Evolutionary conservation across 2,888 invertebrate genomes (phyloP).

Genomic region (Rhyacophila evoluta): DNA sequence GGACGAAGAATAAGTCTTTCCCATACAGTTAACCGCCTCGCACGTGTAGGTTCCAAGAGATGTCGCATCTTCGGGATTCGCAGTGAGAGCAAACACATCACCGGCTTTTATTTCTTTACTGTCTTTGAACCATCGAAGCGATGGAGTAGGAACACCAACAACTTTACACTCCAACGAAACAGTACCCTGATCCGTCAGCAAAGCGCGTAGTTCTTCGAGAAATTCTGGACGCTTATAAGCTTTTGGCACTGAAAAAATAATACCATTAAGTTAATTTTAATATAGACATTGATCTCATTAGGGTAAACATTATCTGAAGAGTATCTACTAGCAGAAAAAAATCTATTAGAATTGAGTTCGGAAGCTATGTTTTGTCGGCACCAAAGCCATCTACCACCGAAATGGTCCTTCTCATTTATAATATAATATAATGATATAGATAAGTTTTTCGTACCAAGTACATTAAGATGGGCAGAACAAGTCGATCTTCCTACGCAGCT

Average conservation of each 20-base stretch:
- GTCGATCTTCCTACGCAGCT: slow-evolving; percentile 81
- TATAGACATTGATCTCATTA: too few species aligned
- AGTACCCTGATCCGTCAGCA: slow-evolving; percentile 88
- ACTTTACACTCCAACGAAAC: slow-evolving; percentile 94
- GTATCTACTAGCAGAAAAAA: too few species aligned
- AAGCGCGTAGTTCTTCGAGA: slow-evolving; percentile 84
- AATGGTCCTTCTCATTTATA: too few species aligned
- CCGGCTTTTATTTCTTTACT: slow-evolving; percentile 90
- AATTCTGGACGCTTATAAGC: slow-evolving; percentile 91
- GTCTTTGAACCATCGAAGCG: slow-evolving; percentile 81
- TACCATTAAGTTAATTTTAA: too few species aligned
- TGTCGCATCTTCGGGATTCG: slow-evolving; percentile 86
- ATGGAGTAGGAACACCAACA: slow-evolving; percentile 88
- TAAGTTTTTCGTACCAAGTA: slow-evolving; percentile 71
- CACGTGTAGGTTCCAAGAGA: slow-evolving; percentile 90
- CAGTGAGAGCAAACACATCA: slow-evolving; percentile 88
- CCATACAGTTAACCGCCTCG: slow-evolving; percentile 91
- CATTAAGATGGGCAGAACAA: slow-evolving; percentile 82
- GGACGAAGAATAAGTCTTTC: slow-evolving; percentile 84
- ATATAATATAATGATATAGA: too few species aligned
- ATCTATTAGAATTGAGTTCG: too few species aligned
- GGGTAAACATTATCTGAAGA: too few species aligned
- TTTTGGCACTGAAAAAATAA: slow-evolving; percentile 83
- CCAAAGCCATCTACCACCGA: too few species aligned
- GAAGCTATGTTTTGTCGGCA: too few species aligned